Base-by-base conservation (phyloP, 2,888 invertebrate species). In the Baronia brevicornis region DNA sequence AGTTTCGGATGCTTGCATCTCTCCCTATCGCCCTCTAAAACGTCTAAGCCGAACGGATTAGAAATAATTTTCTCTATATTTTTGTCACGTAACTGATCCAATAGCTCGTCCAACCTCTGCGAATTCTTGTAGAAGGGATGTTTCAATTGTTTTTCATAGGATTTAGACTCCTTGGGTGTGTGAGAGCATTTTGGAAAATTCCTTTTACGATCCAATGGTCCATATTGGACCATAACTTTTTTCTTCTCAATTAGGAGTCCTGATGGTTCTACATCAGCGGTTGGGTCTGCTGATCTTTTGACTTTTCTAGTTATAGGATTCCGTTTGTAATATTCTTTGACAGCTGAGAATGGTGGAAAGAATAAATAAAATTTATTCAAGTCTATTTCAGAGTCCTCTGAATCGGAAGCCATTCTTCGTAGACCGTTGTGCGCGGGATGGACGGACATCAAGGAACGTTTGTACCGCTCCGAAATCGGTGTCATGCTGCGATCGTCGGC, bases 91-190 rank as follows among this genome's bases (percentile, higher is more conserved):
- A 71, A 52, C 4, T 44, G 51, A 8, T 67, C 70, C 1, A 74
- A 20, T 0, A 73, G 23, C 6, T 71, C 56, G n/a, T 75, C 74
- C 1, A 75, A 23, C 17, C 56, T 48, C 42, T 74, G 69, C 0
- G 63, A 57, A 15, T 72, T 64, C 35, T 75, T 65, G 12, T 70
- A 70, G 25, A 65, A 77, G 0, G 75, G 73, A 45, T 75, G 68
- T 17, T 69, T 72, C 1, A 67, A 25, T 28, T 67, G 48, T 15
- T 60, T 58, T 24, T 75, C 74, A 11, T 71, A 64, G 0, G 57
- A 46, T 23, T 66, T 64, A 0, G 49, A 46, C 0, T 68, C 64
- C 37, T 62, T 62, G 0, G 64, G 60, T 0, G 38, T 32, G 19
- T 78, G 73, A 0, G 70, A 66, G 5, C 71, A 72, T 41, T 77